These are phyloP conservation scores for Scelioninae gen. 2 DNA, from an alignment of 2,888 invertebrate species.

Conservation along the genomic window DNA sequence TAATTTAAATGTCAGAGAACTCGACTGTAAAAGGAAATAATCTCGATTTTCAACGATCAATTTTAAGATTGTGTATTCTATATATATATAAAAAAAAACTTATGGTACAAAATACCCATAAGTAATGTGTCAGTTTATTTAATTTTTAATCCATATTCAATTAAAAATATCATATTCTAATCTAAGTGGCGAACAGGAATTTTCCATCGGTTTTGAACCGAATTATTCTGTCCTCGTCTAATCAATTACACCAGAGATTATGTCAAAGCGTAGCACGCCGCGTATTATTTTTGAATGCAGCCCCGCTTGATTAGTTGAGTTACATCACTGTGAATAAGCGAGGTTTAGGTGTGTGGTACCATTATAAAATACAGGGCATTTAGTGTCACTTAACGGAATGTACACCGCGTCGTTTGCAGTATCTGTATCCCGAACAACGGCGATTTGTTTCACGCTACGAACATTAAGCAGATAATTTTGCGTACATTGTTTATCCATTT, in stretches of 20 bases:
- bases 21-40: no score
- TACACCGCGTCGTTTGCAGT: slow-evolving; percentile 8
- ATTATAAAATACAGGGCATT: slow-evolving; percentile 39
- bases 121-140: no score
- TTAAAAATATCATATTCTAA: no score
- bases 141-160: no score
- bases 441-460: slow-evolving; percentile 32
- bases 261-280: background rate
- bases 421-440: slow-evolving; percentile 34
- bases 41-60: no score
- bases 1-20: no score
- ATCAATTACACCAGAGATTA: slow-evolving; percentile 1
- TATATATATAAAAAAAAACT: no score
- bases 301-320: slow-evolving; percentile 20
- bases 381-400: slow-evolving; percentile 10
- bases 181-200: no score
- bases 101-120: no score
- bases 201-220: background rate
- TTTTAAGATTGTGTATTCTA: no score
- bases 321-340: slow-evolving; percentile 15
- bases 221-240: background rate
- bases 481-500: slow-evolving; percentile 29
- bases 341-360: background rate
- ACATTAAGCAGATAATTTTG: slow-evolving; percentile 48
- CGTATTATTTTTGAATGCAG: slow-evolving; percentile 30